Conservation (phyloP, 2,113 vertebrate species). For the Speoplatyrhinus poulsoni region DNA sequence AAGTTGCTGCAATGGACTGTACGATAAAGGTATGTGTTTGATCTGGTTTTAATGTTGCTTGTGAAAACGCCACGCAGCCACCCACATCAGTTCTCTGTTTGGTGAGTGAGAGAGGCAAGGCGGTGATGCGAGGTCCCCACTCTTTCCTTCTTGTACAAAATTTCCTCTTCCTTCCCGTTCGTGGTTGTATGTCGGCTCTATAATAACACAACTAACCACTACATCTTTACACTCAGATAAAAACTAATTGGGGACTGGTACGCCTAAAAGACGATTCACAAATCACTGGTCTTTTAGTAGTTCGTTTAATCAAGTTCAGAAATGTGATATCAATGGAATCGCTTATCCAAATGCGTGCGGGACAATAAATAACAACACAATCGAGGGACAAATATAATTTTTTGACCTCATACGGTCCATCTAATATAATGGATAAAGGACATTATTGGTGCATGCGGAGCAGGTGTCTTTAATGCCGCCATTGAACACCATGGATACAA, state of each 20-base stretch:
- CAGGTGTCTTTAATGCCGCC: conserved; percentile 67
- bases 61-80: conserved; percentile 63
- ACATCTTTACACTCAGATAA: conserved; percentile 74
- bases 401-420: not conserved
- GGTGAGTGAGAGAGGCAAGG: conserved; percentile 75
- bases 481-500: conserved; percentile 43
- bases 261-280: conserved; percentile 38
- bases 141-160: conserved; percentile 90
- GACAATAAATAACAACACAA: not conserved
- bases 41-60: conserved; percentile 35
- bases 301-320: conserved; percentile 11
- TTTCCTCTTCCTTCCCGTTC: conserved; percentile 91
- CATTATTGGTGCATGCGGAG: conserved; percentile 41
- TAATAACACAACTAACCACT: conserved; percentile 86
- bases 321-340: not conserved
- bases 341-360: not conserved
- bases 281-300: conserved; percentile 31
- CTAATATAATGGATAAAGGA: conserved; percentile 21
- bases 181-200: conserved; percentile 86
- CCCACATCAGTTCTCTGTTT: conserved; percentile 62
- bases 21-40: conserved; percentile 82
- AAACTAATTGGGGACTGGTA: conserved; percentile 66
- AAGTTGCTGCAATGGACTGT: conserved; percentile 80
- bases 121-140: conserved; percentile 83
- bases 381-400: too few relatives aligned